A percentile compares a stretch with the other conserved stretches of the same genome.
Evolutionary conservation across 2,888 invertebrate species (phyloP).

Genomic region (Hirtodrosophila duncani): DNA sequence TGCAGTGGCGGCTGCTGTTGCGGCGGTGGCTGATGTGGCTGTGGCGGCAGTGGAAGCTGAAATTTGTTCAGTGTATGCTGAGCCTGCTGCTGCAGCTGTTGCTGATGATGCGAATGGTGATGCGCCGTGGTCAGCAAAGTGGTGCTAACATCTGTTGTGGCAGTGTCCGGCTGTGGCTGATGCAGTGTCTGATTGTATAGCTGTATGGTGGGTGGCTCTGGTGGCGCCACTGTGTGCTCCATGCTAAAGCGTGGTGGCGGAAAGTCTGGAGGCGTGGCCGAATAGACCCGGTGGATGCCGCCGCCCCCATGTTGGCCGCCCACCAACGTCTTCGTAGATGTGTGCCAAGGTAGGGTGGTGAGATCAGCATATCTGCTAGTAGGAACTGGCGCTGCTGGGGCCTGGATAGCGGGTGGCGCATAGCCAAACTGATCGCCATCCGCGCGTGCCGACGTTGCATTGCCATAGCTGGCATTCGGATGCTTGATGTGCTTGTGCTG

Average conservation of each 20-base stretch:
- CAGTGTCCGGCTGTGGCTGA: constrained; percentile 43
- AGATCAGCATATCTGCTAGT: constrained; percentile 48
- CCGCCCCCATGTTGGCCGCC: neutral
- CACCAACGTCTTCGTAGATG: constrained; percentile 19
- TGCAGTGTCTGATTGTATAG: constrained; percentile 56
- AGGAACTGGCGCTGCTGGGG: constrained; percentile 44
- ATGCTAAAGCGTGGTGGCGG: constrained; percentile 69
- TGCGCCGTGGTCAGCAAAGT: constrained; percentile 33
- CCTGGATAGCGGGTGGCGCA: too few relatives aligned
- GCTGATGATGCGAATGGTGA: constrained; percentile 49
- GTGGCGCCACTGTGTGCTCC: constrained; percentile 62
- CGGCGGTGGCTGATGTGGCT: constrained; percentile 17
- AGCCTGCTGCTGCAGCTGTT: constrained; percentile 37
- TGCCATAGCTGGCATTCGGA: constrained; percentile 49
- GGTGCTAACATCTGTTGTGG: constrained; percentile 32
- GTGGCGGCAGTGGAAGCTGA: constrained; percentile 49
- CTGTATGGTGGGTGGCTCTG: constrained; percentile 57
- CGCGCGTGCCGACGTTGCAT: constrained; percentile 1
- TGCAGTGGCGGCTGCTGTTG: constrained; percentile 5
- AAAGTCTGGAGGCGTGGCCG: constrained; percentile 65
- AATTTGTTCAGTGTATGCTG: constrained; percentile 49
- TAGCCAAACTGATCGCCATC: too few relatives aligned
- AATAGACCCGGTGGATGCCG: constrained; percentile 48
- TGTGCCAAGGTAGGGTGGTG: constrained; percentile 63
- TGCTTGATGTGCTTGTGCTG: constrained; percentile 52